These are phyloP conservation scores for Monarcha castaneiventris DNA, from an alignment of 2,113 vertebrate genomes.

Conservation along the genomic window DNA sequence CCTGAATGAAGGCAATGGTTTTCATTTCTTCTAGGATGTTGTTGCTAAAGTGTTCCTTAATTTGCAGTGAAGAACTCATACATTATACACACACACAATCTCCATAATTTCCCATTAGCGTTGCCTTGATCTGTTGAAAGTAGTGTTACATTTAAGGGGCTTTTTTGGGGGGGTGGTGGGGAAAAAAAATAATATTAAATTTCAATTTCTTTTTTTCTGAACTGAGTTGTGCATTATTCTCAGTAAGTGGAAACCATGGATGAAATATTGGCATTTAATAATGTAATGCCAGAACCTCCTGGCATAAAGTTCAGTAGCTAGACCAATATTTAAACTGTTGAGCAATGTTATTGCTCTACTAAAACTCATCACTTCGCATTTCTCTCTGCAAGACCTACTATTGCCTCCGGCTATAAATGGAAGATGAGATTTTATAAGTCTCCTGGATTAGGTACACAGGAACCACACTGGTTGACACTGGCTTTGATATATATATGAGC, in stretches of 20 bases:
- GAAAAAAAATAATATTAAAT: background rate
- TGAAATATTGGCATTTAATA: background rate
- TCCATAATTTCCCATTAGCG: background rate
- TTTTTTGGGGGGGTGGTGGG: accelerated
- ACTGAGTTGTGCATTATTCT: background rate
- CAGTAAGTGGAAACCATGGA: background rate
- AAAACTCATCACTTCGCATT: background rate
- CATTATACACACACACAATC: background rate
- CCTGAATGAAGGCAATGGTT: background rate
- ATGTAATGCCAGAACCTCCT: background rate
- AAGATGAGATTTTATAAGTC: conserved; percentile 26
- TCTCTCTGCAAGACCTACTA: background rate
- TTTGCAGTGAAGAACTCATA: background rate
- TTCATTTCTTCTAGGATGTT: background rate
- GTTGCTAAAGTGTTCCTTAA: background rate
- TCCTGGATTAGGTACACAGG: conserved; percentile 30
- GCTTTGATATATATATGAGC: conserved; percentile 17
- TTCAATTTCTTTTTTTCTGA: background rate
- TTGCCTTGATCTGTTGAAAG: background rate
- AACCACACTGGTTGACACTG: background rate
- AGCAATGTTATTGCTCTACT: background rate
- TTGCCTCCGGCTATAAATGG: conserved; percentile 16
- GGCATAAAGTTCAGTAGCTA: background rate
- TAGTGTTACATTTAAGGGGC: background rate
- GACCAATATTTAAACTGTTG: conserved; percentile 21